Evolutionary conservation across 2,888 invertebrate species (phyloP).

Genomic region (Caenorhabditis sp.): DNA sequence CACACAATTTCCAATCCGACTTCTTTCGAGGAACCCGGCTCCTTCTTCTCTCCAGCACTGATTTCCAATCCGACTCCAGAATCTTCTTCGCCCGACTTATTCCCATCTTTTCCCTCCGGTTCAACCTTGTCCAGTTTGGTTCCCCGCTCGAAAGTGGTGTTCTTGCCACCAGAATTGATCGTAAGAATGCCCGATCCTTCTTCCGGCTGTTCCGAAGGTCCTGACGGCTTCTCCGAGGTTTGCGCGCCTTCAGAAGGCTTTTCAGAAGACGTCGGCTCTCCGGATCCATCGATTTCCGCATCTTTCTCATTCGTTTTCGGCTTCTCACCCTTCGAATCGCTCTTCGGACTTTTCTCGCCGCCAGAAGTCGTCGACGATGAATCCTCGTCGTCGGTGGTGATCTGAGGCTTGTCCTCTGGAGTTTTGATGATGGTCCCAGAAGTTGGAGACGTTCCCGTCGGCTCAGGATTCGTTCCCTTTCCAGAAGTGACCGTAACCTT

Average conservation of each 20-base stretch:
- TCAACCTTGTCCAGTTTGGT: slow-evolving; percentile 21
- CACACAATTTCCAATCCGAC: slow-evolving; percentile 52
- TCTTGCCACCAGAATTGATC: slow-evolving; percentile 37
- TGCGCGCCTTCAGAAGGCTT: no score
- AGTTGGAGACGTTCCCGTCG: no score
- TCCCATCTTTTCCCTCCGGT: no score
- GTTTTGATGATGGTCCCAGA: background rate
- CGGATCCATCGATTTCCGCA: background rate
- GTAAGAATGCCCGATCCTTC: slow-evolving; percentile 31
- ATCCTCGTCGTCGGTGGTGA: slow-evolving; percentile 36
- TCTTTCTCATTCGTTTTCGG: slow-evolving; percentile 2
- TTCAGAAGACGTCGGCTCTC: no score
- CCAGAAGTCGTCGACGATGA: slow-evolving; percentile 11
- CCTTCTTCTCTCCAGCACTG: slow-evolving; percentile 7
- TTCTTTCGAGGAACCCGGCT: slow-evolving; percentile 9
- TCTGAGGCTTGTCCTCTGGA: slow-evolving; percentile 13
- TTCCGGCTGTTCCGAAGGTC: background rate
- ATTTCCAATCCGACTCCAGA: slow-evolving; percentile 37
- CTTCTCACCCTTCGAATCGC: slow-evolving; percentile 8
- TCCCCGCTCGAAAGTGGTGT: slow-evolving; percentile 22
- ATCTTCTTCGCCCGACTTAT: no score
- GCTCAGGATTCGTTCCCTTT: background rate
- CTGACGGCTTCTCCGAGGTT: no score
- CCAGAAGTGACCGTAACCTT: slow-evolving; percentile 12
- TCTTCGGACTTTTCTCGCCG: slow-evolving; percentile 14